phyloP scores from a whole-genome alignment of 2,113 vertebrate genomes.

The Bostrychus sinensis region DNA sequence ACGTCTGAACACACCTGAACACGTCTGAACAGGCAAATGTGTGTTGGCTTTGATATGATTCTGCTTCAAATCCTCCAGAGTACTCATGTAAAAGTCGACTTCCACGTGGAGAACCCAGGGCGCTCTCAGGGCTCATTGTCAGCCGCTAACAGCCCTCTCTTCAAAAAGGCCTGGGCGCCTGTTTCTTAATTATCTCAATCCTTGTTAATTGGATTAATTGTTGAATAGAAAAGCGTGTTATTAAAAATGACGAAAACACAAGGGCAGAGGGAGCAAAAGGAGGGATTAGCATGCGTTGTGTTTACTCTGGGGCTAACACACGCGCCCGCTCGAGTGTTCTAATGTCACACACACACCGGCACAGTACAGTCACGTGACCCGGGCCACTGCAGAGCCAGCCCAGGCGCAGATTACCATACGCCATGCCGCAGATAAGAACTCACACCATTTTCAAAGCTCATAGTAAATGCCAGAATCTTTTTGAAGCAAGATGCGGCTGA shows the following conservation, averaged over 20 bases:
- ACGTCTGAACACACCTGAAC: neutral
- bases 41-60: neutral
- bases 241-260: constrained; percentile 81
- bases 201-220: constrained; percentile 83
- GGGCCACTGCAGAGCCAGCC: constrained; percentile 33
- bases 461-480: constrained; percentile 73
- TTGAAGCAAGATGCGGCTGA: constrained; percentile 66
- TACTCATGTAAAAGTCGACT: constrained; percentile 17
- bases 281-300: constrained; percentile 71
- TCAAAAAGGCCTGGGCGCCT: constrained; percentile 72
- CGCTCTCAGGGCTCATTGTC: constrained; percentile 60
- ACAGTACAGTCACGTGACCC: constrained; percentile 39
- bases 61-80: too few relatives aligned
- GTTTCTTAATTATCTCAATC: constrained; percentile 78
- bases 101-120: constrained; percentile 59
- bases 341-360: constrained; percentile 45
- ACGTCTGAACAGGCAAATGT: neutral
- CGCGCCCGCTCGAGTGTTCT: constrained; percentile 17
- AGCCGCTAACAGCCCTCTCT: constrained; percentile 64
- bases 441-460: constrained; percentile 71
- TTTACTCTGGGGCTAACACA: constrained; percentile 58
- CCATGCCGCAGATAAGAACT: constrained; percentile 66
- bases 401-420: constrained; percentile 68
- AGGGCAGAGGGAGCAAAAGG: constrained; percentile 65
- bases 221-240: constrained; percentile 79